Evolutionary conservation across 2,113 vertebrate genomes (phyloP).

Genomic region (Saguinus midas): DNA sequence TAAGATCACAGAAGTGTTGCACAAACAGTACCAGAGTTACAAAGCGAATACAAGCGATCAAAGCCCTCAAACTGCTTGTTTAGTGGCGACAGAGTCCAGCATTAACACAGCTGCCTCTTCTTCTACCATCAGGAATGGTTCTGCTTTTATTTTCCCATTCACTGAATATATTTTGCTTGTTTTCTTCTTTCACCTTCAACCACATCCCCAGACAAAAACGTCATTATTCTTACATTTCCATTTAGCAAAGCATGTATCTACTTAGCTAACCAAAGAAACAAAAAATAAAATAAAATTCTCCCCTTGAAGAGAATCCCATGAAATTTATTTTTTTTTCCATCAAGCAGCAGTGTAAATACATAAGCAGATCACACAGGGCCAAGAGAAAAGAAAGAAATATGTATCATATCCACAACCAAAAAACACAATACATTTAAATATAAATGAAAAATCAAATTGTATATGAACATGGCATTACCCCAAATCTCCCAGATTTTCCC

Average conservation of each 20-base stretch:
- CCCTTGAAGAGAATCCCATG: not conserved
- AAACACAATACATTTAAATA: not conserved
- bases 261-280: not conserved
- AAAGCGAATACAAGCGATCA: not conserved
- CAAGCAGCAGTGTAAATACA: not conserved
- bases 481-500: not conserved
- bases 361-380: not conserved
- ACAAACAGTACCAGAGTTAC: not conserved
- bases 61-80: not conserved
- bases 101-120: not conserved
- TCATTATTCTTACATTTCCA: not conserved
- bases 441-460: not conserved
- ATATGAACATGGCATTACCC: not conserved
- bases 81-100: not conserved
- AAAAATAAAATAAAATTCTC: not conserved
- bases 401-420: not conserved
- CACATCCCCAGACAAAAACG: not conserved
- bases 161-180: not conserved
- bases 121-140: not conserved
- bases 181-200: not conserved
- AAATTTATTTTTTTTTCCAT: not conserved
- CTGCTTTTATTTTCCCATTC: not conserved
- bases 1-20: not conserved
- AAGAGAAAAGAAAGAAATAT: not conserved
- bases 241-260: not conserved